A percentile compares a stretch with the other conserved stretches of the same genome.
Conservation (phyloP, 2,797 vertebrate genomes). For the Thaleichthys pacificus region DNA sequence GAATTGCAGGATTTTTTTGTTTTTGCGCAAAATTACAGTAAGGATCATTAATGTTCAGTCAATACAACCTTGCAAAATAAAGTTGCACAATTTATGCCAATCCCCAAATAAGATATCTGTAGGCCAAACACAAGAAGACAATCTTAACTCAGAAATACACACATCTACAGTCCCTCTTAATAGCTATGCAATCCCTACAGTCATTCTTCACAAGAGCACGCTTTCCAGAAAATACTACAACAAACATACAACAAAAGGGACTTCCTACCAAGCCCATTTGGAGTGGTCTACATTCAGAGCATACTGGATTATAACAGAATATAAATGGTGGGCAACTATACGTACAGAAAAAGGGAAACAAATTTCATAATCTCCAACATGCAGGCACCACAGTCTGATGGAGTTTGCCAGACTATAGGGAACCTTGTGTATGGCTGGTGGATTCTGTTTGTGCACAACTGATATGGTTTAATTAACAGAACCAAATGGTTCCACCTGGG, state of each 20-base stretch:
- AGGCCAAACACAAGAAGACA: slow-evolving; percentile 16
- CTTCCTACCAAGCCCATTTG: slow-evolving; percentile 46
- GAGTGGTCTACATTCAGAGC: slow-evolving; percentile 37
- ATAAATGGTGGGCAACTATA: slow-evolving; percentile 30
- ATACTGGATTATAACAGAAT: slow-evolving; percentile 31
- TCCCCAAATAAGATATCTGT: slow-evolving; percentile 28
- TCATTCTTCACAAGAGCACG: slow-evolving; percentile 58
- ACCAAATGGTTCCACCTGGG: slow-evolving; percentile 8
- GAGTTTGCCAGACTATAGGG: slow-evolving; percentile 39
- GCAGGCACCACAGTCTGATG: slow-evolving; percentile 29
- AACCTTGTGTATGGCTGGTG: slow-evolving; percentile 65
- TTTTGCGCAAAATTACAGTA: slow-evolving; percentile 14
- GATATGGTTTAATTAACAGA: slow-evolving; percentile 38
- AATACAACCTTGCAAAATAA: slow-evolving; percentile 4
- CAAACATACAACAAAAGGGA: slow-evolving; percentile 46
- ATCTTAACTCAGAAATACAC: slow-evolving; percentile 23
- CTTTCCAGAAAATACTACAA: slow-evolving; percentile 51
- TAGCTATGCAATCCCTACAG: slow-evolving; percentile 26
- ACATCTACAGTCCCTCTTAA: slow-evolving; percentile 12
- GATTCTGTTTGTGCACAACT: slow-evolving; percentile 55
- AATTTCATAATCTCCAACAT: slow-evolving; percentile 16
- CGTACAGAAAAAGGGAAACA: slow-evolving; percentile 14
- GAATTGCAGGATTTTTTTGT: background rate
- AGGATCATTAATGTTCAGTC: slow-evolving; percentile 10
- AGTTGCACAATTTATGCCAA: slow-evolving; percentile 26